Conservation (phyloP, 2,113 vertebrate species). For the Octodon degus region DNA sequence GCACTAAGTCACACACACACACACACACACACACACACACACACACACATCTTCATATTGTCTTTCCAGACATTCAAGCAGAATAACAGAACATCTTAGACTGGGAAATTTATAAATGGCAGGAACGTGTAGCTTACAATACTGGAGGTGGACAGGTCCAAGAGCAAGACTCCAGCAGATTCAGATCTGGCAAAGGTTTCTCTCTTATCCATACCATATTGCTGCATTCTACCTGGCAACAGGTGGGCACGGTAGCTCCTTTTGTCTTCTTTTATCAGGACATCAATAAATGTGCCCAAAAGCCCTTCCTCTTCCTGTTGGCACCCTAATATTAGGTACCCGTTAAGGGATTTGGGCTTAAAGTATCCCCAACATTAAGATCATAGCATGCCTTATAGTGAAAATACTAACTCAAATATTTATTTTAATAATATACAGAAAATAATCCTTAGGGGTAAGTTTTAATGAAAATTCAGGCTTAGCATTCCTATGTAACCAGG, state of each 20-base stretch:
- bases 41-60: background rate
- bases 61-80: background rate
- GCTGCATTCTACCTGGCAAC: background rate
- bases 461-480: slow-evolving; percentile 27
- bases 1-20: background rate
- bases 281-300: background rate
- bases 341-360: background rate
- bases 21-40: too few species aligned
- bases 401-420: slow-evolving; percentile 3
- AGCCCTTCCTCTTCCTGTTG: background rate
- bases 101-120: too few species aligned
- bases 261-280: background rate
- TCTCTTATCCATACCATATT: background rate
- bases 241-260: background rate
- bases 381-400: background rate
- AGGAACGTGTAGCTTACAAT: background rate
- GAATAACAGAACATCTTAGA: background rate
- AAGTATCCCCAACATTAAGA: background rate
- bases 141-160: background rate
- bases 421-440: background rate
- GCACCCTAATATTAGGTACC: background rate
- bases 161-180: background rate
- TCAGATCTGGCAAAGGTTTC: background rate
- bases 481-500: background rate
- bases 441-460: background rate